A percentile compares a stretch with the other conserved stretches of the same genome.
phyloP scores from a whole-genome alignment of 2,888 invertebrate genomes.

The Liposcelis brunnea region DNA sequence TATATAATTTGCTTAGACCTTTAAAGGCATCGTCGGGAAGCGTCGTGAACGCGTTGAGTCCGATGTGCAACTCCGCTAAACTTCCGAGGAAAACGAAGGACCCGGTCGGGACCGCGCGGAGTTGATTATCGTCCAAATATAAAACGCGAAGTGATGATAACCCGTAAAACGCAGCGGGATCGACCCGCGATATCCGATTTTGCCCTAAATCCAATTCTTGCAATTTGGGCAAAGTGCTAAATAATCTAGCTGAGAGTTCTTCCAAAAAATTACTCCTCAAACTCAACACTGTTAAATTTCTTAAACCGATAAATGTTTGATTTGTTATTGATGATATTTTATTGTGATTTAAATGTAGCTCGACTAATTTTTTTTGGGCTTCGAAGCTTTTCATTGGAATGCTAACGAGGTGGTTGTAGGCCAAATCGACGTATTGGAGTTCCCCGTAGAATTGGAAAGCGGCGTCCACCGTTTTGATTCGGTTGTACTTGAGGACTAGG shows the following conservation, averaged over 20 bases:
- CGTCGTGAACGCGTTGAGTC: constrained; percentile 61
- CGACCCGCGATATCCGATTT: constrained; percentile 66
- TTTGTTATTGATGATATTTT: constrained; percentile 67
- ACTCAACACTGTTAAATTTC: constrained; percentile 61
- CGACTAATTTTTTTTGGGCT: constrained; percentile 63
- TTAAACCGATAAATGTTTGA: constrained; percentile 60
- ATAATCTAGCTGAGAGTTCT: constrained; percentile 55
- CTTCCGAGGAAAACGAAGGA: constrained; percentile 55
- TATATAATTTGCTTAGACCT: constrained; percentile 54
- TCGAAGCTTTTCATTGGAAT: constrained; percentile 64
- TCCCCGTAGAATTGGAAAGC: constrained; percentile 79
- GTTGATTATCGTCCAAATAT: constrained; percentile 68
- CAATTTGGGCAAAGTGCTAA: constrained; percentile 52
- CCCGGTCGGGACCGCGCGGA: constrained; percentile 56
- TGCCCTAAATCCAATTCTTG: constrained; percentile 75
- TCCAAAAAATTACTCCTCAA: constrained; percentile 66
- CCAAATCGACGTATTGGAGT: constrained; percentile 67
- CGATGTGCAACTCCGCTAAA: constrained; percentile 68
- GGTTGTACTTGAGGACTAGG: constrained; percentile 66
- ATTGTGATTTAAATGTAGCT: constrained; percentile 68
- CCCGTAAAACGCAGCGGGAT: constrained; percentile 58
- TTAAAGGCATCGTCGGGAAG: constrained; percentile 63
- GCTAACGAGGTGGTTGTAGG: constrained; percentile 66
- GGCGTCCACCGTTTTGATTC: constrained; percentile 67
- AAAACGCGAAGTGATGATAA: constrained; percentile 57